Evolutionary conservation across 1,140 invertebrate genomes (phyloP).

Genomic region (Lysiphlebus fabarum): DNA sequence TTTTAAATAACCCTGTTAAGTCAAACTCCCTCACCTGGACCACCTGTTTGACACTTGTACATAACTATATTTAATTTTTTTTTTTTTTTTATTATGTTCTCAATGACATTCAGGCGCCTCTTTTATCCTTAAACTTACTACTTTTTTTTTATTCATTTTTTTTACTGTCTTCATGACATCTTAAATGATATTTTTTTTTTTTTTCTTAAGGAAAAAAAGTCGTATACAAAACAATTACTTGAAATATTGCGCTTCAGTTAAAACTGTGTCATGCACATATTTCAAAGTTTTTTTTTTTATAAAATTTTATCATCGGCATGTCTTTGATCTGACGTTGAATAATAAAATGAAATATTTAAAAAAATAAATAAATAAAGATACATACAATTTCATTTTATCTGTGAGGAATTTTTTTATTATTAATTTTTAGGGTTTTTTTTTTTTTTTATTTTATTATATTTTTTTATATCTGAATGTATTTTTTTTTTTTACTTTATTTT

Average conservation of each 20-base stretch:
- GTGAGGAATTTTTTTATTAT: background rate
- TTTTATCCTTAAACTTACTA: background rate
- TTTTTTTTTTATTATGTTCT: background rate
- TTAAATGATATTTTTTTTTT: no score
- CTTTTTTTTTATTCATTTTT: slow-evolving; percentile 1
- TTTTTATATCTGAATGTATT: background rate
- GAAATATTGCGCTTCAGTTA: background rate
- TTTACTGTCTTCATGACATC: background rate
- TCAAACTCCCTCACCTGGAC: slow-evolving; percentile 9
- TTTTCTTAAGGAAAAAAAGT: slow-evolving; percentile 2
- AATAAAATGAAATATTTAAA: no score
- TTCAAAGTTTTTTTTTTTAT: slow-evolving; percentile 2
- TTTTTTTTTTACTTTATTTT: background rate
- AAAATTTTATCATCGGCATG: background rate
- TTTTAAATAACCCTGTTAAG: background rate
- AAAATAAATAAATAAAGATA: no score
- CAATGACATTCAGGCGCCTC: slow-evolving; percentile 24
- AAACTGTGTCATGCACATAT: background rate
- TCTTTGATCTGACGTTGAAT: no score
- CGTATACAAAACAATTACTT: no score
- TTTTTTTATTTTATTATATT: background rate
- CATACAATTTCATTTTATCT: slow-evolving; percentile 4
- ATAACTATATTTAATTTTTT: slow-evolving; percentile 4
- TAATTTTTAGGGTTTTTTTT: slow-evolving; percentile 7
- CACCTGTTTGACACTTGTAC: slow-evolving; percentile 29